Evolutionary conservation across 2,797 vertebrate genomes (phyloP).

Genomic region (Sebastes jordani): DNA sequence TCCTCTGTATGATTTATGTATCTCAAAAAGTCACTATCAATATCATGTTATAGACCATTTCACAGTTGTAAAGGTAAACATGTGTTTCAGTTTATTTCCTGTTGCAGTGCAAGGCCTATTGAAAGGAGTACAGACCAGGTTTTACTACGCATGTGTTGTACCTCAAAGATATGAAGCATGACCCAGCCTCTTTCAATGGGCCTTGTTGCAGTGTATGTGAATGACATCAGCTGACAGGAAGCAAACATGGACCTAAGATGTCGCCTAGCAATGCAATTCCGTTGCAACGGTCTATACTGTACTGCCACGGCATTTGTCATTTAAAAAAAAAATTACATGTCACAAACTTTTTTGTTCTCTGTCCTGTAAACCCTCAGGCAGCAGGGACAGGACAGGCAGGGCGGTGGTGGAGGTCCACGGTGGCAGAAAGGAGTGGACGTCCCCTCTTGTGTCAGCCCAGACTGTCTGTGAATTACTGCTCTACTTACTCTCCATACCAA

Average conservation of each 20-base stretch:
- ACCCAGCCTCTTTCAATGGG: too few species aligned
- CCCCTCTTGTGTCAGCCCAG: constrained; percentile 72
- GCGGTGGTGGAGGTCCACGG: constrained; percentile 89
- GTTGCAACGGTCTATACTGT: neutral
- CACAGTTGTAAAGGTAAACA: too few species aligned
- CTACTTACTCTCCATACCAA: constrained; percentile 87
- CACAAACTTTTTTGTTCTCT: neutral
- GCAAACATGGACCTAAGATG: too few species aligned
- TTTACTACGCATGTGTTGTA: too few species aligned
- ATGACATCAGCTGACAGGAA: too few species aligned
- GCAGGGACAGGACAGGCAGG: constrained; percentile 88
- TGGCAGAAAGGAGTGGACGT: constrained; percentile 80
- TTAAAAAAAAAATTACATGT: neutral
- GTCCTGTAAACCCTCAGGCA: constrained; percentile 77
- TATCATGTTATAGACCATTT: neutral
- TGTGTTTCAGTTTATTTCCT: too few species aligned
- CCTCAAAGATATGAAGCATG: rapidly evolving
- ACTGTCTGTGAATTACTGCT: constrained; percentile 85
- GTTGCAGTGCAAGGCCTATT: too few species aligned
- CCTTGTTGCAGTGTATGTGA: too few species aligned
- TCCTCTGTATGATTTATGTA: neutral
- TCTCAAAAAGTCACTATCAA: neutral
- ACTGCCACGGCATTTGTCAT: neutral
- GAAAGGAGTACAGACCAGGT: too few species aligned
- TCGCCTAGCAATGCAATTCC: too few species aligned